Percentiles rank a stretch among this genome's conserved stretches.
Conservation (phyloP, 2,888 invertebrate genomes). For the Drosophila subsilvestris region DNA sequence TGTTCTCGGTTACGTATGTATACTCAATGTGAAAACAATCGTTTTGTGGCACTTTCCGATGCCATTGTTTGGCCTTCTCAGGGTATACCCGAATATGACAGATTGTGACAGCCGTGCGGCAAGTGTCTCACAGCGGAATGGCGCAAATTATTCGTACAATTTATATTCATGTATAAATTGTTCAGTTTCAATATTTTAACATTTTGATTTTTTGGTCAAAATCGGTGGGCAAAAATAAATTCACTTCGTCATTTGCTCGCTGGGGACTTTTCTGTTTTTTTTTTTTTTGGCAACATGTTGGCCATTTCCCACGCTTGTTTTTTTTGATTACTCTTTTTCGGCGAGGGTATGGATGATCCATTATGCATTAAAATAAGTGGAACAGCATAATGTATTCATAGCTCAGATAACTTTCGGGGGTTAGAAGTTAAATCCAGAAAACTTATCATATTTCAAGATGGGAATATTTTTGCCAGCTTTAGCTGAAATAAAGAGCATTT, state of each 20-base stretch:
- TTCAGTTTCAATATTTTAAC: constrained; percentile 55
- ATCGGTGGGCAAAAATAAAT: constrained; percentile 58
- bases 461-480: not conserved
- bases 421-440: not conserved
- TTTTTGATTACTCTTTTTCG: constrained; percentile 22
- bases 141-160: constrained; percentile 27
- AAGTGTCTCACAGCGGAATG: constrained; percentile 55
- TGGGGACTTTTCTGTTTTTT: constrained; percentile 4
- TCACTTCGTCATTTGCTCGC: constrained; percentile 58
- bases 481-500: not conserved
- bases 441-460: not conserved
- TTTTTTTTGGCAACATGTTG: constrained; percentile 61
- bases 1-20: constrained; percentile 35
- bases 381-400: not conserved
- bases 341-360: constrained; percentile 1
- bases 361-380: not conserved
- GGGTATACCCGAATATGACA: constrained; percentile 48
- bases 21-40: constrained; percentile 36
- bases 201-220: constrained; percentile 34
- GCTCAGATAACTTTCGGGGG: not conserved
- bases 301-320: constrained; percentile 67
- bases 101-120: constrained; percentile 71
- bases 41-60: constrained; percentile 18
- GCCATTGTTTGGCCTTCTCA: constrained; percentile 68
- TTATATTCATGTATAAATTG: constrained; percentile 50